Evolutionary conservation across 2,888 invertebrate species (phyloP).

Genomic region (Ashinkailepas kermadecensis): DNA sequence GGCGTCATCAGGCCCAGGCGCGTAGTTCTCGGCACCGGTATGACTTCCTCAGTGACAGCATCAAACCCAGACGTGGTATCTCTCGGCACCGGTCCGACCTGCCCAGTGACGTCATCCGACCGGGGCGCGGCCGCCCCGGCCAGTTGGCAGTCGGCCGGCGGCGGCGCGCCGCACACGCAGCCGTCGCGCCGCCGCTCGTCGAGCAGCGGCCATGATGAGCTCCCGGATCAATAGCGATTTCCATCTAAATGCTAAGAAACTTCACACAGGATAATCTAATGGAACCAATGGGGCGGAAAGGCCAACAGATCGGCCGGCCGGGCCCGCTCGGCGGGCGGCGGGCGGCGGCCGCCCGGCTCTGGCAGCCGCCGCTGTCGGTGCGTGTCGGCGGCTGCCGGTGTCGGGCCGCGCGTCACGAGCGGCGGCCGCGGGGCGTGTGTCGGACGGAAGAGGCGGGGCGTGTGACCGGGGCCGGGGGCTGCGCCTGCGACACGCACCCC

Average conservation of each 20-base stretch:
- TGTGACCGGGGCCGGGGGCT: background rate
- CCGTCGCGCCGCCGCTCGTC: background rate
- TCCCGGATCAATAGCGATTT: conserved; percentile 19
- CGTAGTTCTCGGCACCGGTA: no score
- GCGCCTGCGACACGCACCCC: no score
- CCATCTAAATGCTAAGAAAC: conserved; percentile 23
- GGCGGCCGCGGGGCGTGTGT: background rate
- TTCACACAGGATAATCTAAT: conserved; percentile 23
- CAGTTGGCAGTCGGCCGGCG: background rate
- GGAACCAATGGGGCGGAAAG: conserved; percentile 18
- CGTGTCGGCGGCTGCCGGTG: background rate
- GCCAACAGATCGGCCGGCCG: conserved; percentile 10
- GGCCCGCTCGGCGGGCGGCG: background rate
- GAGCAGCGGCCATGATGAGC: conserved; percentile 7
- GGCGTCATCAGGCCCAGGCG: no score
- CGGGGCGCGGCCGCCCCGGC: no score
- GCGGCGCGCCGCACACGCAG: background rate
- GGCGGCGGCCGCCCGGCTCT: background rate
- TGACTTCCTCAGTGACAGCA: no score
- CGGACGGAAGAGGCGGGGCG: background rate
- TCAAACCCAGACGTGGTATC: no score
- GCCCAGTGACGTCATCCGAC: no score
- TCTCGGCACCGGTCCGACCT: no score
- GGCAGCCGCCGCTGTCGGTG: background rate
- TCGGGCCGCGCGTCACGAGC: background rate